Percentiles rank a stretch among this genome's conserved stretches.
These are phyloP conservation scores for Cordilura impudica DNA, from an alignment of 2,888 invertebrate genomes.

Conservation along the genomic window DNA sequence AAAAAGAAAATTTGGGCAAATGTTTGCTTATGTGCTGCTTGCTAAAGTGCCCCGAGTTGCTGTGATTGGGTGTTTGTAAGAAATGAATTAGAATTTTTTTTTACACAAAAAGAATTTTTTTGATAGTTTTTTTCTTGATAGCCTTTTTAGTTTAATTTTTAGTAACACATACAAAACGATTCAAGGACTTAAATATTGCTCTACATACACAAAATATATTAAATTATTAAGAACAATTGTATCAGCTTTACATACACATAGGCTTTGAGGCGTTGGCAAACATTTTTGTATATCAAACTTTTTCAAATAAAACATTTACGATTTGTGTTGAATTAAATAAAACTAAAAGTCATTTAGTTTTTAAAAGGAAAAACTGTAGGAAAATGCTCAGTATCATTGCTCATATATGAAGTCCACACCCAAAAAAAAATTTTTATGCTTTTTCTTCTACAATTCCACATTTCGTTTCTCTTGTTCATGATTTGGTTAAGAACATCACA, in stretches of 20 bases:
- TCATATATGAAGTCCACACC: constrained; percentile 56
- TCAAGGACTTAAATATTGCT: constrained; percentile 56
- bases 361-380: neutral
- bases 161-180: constrained; percentile 42
- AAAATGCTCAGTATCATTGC: constrained; percentile 17
- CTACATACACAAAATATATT: constrained; percentile 53
- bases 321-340: neutral
- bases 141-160: constrained; percentile 31
- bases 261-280: constrained; percentile 1
- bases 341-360: neutral
- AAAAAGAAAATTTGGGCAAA: constrained; percentile 1
- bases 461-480: constrained; percentile 21
- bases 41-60: neutral
- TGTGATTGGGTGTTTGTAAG: constrained; percentile 17
- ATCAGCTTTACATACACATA: neutral
- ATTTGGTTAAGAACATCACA: neutral
- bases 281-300: constrained; percentile 7
- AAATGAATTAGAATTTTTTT: constrained; percentile 23
- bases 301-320: neutral
- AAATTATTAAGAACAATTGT: constrained; percentile 1
- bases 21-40: constrained; percentile 18
- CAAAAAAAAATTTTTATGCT: constrained; percentile 48
- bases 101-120: constrained; percentile 27
- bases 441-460: constrained; percentile 28
- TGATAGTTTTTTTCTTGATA: neutral